Percentiles rank a stretch among this genome's conserved stretches.
Evolutionary conservation across 2,113 vertebrate genomes (phyloP).

Genomic region (Mesoclemmys tuberculata): DNA sequence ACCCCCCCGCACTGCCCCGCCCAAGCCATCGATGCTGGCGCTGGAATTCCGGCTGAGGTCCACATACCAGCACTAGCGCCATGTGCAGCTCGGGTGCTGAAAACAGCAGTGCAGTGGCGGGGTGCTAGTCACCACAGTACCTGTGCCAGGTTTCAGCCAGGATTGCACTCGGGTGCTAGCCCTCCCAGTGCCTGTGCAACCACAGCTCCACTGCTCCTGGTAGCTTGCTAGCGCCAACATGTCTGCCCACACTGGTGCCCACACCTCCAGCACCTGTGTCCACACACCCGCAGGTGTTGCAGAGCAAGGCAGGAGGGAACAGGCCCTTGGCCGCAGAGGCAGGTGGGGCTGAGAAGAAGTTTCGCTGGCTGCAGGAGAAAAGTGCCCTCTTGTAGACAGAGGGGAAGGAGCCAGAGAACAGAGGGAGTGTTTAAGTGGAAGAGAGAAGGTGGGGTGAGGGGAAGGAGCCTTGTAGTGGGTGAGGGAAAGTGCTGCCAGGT

Average conservation of each 20-base stretch:
- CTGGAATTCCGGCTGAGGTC: not conserved
- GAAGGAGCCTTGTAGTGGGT: not conserved
- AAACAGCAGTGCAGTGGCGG: not conserved
- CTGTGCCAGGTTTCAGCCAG: not conserved
- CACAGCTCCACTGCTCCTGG: not conserved
- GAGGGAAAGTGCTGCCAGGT: not conserved
- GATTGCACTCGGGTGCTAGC: not conserved
- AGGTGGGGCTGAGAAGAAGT: not conserved
- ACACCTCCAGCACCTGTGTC: not conserved
- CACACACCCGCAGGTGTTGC: not conserved
- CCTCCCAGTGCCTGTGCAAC: not conserved
- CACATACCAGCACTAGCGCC: no score
- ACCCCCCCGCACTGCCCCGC: no score
- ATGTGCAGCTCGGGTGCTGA: not conserved
- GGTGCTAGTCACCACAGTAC: not conserved
- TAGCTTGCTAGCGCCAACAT: not conserved
- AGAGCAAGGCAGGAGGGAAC: not conserved
- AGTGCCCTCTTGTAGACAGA: not conserved
- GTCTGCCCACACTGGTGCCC: not conserved
- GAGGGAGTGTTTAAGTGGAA: not conserved
- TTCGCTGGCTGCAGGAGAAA: not conserved
- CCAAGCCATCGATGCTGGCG: no score
- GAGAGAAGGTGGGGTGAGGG: not conserved
- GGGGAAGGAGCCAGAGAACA: not conserved
- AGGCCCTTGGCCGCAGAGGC: not conserved